These are phyloP conservation scores for Turritopsis rubra DNA, from an alignment of 30 jellyfish, hydroid and myxozoan species.

Conservation along the genomic window DNA sequence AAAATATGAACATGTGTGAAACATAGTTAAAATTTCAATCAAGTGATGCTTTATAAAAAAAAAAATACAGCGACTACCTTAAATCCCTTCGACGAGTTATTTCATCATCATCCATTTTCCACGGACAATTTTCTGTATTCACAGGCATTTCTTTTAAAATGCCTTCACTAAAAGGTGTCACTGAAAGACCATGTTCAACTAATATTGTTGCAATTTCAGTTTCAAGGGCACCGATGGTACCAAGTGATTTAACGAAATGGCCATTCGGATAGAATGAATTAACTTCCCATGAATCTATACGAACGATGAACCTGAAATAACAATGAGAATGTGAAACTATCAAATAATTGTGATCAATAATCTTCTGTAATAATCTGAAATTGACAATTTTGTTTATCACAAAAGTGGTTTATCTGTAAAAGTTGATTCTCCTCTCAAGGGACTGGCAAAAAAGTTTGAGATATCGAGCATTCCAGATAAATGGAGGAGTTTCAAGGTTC, in stretches of 20 bases:
- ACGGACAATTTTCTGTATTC: conserved; percentile 13
- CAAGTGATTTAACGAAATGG: conserved; percentile 37
- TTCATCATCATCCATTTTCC: conserved; percentile 20
- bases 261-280: conserved; percentile 42
- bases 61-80: too few species aligned
- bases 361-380: too few species aligned
- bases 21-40: too few species aligned
- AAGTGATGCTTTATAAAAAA: too few species aligned
- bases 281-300: conserved; percentile 42
- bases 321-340: not conserved
- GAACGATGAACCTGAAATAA: conserved; percentile 31
- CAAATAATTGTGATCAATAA: not conserved
- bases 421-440: too few species aligned
- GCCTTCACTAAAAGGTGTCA: conserved; percentile 32
- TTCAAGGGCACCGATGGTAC: conserved; percentile 30
- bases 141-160: conserved; percentile 40
- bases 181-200: conserved; percentile 25
- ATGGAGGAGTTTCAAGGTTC: too few species aligned
- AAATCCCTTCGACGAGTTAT: conserved; percentile 21
- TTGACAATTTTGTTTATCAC: too few species aligned
- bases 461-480: too few species aligned
- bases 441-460: too few species aligned
- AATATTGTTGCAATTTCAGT: conserved; percentile 35
- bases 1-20: too few species aligned
- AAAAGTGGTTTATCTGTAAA: too few species aligned